Percentiles rank a stretch among this genome's conserved stretches.
These are phyloP conservation scores for Drosophila paramelanica DNA, from an alignment of 2,888 invertebrate genomes.

Conservation along the genomic window DNA sequence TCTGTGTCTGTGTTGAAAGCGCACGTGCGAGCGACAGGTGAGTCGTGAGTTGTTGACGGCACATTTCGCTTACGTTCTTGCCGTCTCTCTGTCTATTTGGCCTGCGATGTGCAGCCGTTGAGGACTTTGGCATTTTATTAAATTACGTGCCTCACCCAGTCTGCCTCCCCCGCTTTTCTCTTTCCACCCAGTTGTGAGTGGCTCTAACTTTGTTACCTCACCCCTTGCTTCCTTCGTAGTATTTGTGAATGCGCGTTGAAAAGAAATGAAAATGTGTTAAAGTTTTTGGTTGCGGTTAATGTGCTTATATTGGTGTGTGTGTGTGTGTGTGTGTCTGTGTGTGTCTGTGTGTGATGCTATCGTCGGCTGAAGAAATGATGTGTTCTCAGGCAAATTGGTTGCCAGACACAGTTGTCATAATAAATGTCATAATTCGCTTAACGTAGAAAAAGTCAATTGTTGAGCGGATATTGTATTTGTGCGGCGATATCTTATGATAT, in stretches of 20 bases:
- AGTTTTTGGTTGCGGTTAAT: conserved; percentile 46
- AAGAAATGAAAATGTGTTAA: conserved; percentile 71
- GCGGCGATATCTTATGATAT: conserved; percentile 9
- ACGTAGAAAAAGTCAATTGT: conserved; percentile 9
- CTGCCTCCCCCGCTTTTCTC: not conserved
- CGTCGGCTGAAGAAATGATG: conserved; percentile 13
- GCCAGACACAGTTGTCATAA: not conserved
- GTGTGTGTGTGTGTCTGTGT: conserved; percentile 4
- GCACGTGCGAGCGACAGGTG: conserved; percentile 45
- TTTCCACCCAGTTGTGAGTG: conserved; percentile 30
- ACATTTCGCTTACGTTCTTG: conserved; percentile 56
- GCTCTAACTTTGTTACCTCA: conserved; percentile 52
- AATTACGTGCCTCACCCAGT: conserved; percentile 61
- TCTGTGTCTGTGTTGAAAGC: not conserved
- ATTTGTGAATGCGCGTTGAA: conserved; percentile 50
- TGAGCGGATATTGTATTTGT: conserved; percentile 1
- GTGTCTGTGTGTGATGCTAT: conserved; percentile 3
- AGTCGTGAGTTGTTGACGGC: conserved; percentile 26
- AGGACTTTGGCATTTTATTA: conserved; percentile 77
- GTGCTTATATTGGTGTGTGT: not conserved
- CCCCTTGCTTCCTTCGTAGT: conserved; percentile 3
- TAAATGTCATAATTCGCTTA: conserved; percentile 9
- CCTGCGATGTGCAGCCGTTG: conserved; percentile 57
- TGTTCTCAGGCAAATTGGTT: conserved; percentile 32
- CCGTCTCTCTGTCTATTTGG: conserved; percentile 25